phyloP scores from a whole-genome alignment of 2,888 invertebrate genomes.

The Cabera pusaria region DNA sequence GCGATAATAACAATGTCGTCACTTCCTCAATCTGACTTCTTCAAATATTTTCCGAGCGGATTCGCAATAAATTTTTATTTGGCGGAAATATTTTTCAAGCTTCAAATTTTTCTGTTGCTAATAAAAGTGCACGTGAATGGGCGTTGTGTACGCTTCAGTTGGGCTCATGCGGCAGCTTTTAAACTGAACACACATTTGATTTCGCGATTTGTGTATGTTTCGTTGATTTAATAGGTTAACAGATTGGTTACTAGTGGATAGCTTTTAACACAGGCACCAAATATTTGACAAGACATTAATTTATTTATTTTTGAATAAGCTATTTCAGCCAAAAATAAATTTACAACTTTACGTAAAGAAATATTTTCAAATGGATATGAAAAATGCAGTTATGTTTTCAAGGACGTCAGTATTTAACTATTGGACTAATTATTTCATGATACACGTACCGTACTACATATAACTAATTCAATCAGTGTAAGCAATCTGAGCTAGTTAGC shows the following conservation, averaged over 20 bases:
- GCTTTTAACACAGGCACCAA: no score
- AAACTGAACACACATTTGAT: conserved; percentile 1
- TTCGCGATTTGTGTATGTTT: conserved; percentile 1
- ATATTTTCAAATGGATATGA: no score
- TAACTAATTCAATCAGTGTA: not conserved
- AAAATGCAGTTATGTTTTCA: no score
- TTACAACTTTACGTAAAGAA: no score
- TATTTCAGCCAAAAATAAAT: no score
- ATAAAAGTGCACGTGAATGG: conserved; percentile 14
- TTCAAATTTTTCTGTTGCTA: conserved; percentile 25
- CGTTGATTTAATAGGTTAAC: conserved; percentile 3
- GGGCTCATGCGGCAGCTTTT: not conserved
- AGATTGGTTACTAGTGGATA: no score
- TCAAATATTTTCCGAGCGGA: conserved; percentile 65
- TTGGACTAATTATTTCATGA: no score
- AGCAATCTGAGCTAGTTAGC: no score
- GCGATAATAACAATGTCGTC: conserved; percentile 79
- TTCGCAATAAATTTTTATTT: conserved; percentile 64
- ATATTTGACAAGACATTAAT: no score
- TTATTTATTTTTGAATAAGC: no score
- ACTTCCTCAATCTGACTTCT: conserved; percentile 77
- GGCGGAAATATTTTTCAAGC: conserved; percentile 25
- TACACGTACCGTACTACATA: no score
- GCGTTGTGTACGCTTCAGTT: conserved; percentile 8
- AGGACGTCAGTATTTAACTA: no score